Evolutionary conservation across 2,797 vertebrate genomes (phyloP).

Genomic region (Galaxias olidus): DNA sequence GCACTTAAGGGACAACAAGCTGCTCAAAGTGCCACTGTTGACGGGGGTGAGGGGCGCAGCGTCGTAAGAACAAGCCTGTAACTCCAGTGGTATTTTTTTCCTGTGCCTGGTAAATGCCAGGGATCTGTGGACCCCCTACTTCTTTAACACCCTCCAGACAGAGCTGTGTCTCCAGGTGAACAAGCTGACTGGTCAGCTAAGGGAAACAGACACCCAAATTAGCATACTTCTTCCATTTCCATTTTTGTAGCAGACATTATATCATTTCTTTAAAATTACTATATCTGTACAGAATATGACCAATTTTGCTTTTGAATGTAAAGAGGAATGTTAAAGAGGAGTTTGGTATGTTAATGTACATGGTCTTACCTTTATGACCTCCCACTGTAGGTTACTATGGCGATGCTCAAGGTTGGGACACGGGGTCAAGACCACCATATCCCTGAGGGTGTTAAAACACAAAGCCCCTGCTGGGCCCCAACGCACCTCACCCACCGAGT

Average conservation of each 20-base stretch:
- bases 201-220: slow-evolving; percentile 20
- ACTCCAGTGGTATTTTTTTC: not conserved
- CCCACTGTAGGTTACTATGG: slow-evolving; percentile 75
- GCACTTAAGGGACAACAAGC: not conserved
- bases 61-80: slow-evolving; percentile 59
- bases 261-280: not conserved
- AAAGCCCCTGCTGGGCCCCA: slow-evolving; percentile 64
- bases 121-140: slow-evolving; percentile 27
- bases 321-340: not conserved
- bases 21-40: slow-evolving; percentile 85
- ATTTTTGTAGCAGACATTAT: not conserved
- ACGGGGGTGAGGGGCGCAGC: slow-evolving; percentile 71
- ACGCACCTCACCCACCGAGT: slow-evolving; percentile 74
- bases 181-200: slow-evolving; percentile 78
- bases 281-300: not conserved
- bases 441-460: slow-evolving; percentile 75
- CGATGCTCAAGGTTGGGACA: slow-evolving; percentile 63
- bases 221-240: not conserved
- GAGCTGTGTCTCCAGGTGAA: slow-evolving; percentile 80
- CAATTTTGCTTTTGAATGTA: not conserved
- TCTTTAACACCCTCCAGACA: slow-evolving; percentile 81
- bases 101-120: not conserved
- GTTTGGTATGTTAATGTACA: not conserved
- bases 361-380: slow-evolving; percentile 76
- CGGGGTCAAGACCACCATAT: slow-evolving; percentile 73